Evolutionary conservation across 2,113 vertebrate genomes (phyloP), one percentile per base, ranked within the genome.

Genomic region (Ranitomeya imitator): DNA sequence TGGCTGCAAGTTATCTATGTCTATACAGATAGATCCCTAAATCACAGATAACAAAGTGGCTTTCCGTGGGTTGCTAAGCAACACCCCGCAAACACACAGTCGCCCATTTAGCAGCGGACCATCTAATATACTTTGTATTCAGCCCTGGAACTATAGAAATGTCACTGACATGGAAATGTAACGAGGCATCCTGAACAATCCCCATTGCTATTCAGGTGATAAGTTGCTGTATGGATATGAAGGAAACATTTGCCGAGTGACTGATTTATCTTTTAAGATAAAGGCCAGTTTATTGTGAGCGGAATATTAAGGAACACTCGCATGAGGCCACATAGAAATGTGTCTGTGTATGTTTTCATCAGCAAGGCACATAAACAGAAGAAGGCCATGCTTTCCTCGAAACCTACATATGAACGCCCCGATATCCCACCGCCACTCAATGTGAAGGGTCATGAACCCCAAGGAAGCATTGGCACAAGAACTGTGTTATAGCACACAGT

Each of bases 41-140:
- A 79, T 86, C 45, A 67, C 74, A 23, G 76, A 26, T 65, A 63
- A 77, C 60, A 86, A 65, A 57, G 71, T 67, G 60, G 63, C 80
- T 54, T 51, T 60, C 15, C 45, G 52, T 73, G n/a, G n/a, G 81
- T 88, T 88, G 87, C 87, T 84, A 83, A 26, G 87, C 87, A 83
- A 84, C 87, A 83, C 57, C 45, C 69, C 51, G 51, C 55, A 89
- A 89, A 79, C 60, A 78, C 81, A 81, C 45, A 45, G 45, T 54
- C 73, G 54, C 51, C 81, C 61, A 79, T 89, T 78, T 89, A 85
- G 23, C n/a, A 26, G 73, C 31, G 57, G 57, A 11, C 12, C 71
- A 45, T 69, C 60, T 79, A n/a, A 69, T 84, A 67, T 85, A 74
- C 73, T 77, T 69, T 77, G 69, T 78, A 77, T 83, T 89, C 82